Evolutionary conservation across 2,113 vertebrate species (phyloP).

Genomic region (Syngnathus scovelli): DNA sequence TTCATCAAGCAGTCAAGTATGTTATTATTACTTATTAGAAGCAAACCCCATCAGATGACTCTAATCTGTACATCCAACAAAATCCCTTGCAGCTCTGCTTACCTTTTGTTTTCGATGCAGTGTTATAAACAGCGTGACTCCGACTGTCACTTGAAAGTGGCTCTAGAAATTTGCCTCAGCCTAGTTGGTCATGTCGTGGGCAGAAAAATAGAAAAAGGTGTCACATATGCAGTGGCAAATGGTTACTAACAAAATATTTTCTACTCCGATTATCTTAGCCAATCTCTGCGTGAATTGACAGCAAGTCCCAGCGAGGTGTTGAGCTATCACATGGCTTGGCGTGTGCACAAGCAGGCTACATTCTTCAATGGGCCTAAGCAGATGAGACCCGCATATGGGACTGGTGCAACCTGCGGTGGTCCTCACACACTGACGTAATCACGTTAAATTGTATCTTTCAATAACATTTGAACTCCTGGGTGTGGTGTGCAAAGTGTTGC

Average conservation of each 20-base stretch:
- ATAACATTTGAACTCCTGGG: background rate
- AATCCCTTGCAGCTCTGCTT: background rate
- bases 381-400: background rate
- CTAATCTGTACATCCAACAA: background rate
- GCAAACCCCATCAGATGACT: background rate
- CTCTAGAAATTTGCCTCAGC: background rate
- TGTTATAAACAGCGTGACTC: background rate
- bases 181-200: background rate
- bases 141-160: background rate
- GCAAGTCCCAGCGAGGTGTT: background rate
- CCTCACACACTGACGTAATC: background rate
- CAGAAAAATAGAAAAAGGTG: background rate
- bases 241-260: background rate
- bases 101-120: background rate
- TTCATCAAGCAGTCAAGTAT: too few relatives aligned
- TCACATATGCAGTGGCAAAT: background rate
- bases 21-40: too few relatives aligned
- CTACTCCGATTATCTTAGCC: background rate
- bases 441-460: background rate
- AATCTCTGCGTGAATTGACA: background rate
- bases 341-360: background rate
- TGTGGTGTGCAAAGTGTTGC: background rate
- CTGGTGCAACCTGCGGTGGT: slow-evolving; percentile 1
- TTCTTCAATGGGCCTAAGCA: background rate
- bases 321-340: background rate